phyloP scores from a whole-genome alignment of 2,113 vertebrate genomes.

The Leptocoma aspasia region DNA sequence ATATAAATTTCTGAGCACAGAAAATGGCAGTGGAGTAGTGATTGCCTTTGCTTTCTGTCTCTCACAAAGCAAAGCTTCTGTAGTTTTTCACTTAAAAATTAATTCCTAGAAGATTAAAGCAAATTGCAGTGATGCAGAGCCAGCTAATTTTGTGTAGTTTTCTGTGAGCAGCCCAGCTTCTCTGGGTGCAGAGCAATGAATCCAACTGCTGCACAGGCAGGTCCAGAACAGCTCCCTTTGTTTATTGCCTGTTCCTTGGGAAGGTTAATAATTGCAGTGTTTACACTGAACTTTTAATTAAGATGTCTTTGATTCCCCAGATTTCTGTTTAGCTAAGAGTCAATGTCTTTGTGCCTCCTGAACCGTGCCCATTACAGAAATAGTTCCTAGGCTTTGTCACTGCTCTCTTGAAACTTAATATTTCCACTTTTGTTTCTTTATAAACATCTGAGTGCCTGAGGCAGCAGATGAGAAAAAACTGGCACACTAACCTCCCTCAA shows the following conservation, averaged over 20 bases:
- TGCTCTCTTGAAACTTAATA: slow-evolving; percentile 24
- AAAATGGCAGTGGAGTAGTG: neutral
- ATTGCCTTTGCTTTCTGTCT: neutral
- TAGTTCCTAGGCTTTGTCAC: neutral
- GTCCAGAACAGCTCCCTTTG: neutral
- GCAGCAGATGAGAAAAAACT: neutral
- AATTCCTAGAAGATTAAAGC: neutral
- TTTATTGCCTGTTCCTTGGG: neutral
- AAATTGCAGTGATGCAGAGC: neutral
- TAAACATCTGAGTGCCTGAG: slow-evolving; percentile 20
- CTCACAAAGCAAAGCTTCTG: neutral
- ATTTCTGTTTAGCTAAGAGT: neutral
- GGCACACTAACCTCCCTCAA: slow-evolving; percentile 4
- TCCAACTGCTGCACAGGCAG: neutral
- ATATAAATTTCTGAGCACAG: too few relatives aligned
- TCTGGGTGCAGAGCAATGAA: neutral
- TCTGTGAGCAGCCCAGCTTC: neutral
- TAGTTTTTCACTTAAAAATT: neutral
- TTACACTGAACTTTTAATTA: slow-evolving; percentile 32
- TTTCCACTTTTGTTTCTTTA: slow-evolving; percentile 42
- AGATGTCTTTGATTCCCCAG: neutral
- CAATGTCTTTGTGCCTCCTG: neutral
- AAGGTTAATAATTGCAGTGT: neutral
- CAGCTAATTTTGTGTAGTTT: neutral
- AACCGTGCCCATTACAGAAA: neutral